Evolutionary conservation across 1,140 invertebrate species (phyloP).

Genomic region (Anagrus nilaparvatae): DNA sequence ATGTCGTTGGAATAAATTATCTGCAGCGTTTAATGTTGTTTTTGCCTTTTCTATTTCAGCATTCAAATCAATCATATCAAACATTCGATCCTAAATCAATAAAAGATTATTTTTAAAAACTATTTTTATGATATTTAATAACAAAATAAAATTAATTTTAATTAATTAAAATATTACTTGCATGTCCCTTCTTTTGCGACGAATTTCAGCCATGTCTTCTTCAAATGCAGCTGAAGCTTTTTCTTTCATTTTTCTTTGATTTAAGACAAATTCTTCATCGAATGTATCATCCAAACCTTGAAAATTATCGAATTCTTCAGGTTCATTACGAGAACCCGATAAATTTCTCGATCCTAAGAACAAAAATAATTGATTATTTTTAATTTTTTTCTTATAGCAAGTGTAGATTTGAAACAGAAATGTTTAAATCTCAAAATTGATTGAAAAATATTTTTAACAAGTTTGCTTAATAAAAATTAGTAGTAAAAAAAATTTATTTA

Average conservation of each 20-base stretch:
- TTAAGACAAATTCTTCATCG: slow-evolving; percentile 30
- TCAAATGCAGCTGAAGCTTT: slow-evolving; percentile 36
- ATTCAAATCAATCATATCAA: slow-evolving; percentile 37
- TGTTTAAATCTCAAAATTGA: too few species aligned
- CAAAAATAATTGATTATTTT: slow-evolving; percentile 6
- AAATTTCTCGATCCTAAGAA: slow-evolving; percentile 33
- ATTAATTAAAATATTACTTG: slow-evolving; percentile 26
- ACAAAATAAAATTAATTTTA: slow-evolving; percentile 2
- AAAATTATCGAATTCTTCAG: slow-evolving; percentile 29
- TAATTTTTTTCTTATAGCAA: too few species aligned
- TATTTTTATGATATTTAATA: too few species aligned
- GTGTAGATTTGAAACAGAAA: too few species aligned
- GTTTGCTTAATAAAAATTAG: too few species aligned
- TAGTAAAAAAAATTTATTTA: too few species aligned
- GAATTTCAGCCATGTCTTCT: slow-evolving; percentile 36
- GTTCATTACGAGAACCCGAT: slow-evolving; percentile 26
- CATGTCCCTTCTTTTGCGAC: slow-evolving; percentile 34
- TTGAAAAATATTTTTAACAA: too few species aligned
- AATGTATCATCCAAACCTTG: slow-evolving; percentile 24
- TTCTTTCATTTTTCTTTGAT: slow-evolving; percentile 33
- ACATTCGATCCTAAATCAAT: slow-evolving; percentile 32
- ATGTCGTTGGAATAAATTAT: slow-evolving; percentile 30
- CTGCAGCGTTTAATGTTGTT: slow-evolving; percentile 30
- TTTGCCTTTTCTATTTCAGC: slow-evolving; percentile 37
- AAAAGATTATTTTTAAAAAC: neutral